Percentiles rank a stretch among this genome's conserved stretches.
These are phyloP conservation scores for Synanceia verrucosa DNA, from an alignment of 2,797 vertebrate genomes.

Conservation along the genomic window DNA sequence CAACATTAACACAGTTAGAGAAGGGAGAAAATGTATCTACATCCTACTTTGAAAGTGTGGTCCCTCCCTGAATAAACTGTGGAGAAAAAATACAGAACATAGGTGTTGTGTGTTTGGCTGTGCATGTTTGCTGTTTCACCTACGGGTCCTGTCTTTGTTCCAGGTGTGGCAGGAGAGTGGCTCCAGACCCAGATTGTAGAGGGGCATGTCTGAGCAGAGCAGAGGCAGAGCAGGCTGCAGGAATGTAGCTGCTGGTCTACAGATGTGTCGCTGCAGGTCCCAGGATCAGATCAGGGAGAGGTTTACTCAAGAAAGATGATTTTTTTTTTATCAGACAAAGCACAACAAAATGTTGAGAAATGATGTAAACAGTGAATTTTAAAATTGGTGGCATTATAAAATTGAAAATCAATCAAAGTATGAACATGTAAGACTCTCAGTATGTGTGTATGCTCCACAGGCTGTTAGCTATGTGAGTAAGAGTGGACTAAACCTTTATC, in stretches of 20 bases:
- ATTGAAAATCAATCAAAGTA: neutral
- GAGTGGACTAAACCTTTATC: constrained; percentile 8
- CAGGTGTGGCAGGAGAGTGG: constrained; percentile 86
- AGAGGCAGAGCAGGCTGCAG: constrained; percentile 45
- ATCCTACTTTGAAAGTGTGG: constrained; percentile 10
- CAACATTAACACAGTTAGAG: constrained; percentile 58
- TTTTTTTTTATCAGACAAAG: neutral
- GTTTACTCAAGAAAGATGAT: neutral
- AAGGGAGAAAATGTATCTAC: constrained; percentile 41
- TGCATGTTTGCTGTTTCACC: constrained; percentile 52
- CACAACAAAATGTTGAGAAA: neutral
- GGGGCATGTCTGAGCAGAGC: constrained; percentile 82
- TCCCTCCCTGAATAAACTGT: neutral
- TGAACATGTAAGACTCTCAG: no score
- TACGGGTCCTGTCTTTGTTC: constrained; percentile 83
- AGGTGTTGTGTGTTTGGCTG: neutral
- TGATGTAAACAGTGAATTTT: neutral
- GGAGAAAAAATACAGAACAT: neutral
- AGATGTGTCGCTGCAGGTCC: constrained; percentile 42
- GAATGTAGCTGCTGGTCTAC: constrained; percentile 70
- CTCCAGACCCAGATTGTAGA: constrained; percentile 84
- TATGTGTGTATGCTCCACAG: no score
- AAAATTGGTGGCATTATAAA: neutral
- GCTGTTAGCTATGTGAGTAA: neutral
- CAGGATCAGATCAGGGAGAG: constrained; percentile 12